phyloP scores from a whole-genome alignment of 2,888 invertebrate genomes.

The Drosophila nigricruria region DNA sequence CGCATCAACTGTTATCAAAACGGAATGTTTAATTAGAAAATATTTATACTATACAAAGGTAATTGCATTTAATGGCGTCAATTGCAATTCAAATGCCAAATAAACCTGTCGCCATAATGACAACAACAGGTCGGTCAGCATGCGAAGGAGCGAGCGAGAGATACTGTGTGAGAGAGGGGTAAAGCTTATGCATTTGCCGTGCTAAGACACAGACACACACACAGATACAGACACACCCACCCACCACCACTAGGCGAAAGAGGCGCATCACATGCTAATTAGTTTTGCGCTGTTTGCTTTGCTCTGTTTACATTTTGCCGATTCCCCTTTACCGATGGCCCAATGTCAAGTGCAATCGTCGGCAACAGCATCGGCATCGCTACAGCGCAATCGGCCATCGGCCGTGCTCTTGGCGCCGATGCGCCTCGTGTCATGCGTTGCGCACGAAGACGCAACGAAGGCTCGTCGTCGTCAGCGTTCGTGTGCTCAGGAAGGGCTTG shows the following conservation, averaged over 20 bases:
- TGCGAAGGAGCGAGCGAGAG: neutral
- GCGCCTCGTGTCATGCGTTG: conserved; percentile 22
- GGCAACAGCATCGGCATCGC: conserved; percentile 13
- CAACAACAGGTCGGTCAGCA: conserved; percentile 24
- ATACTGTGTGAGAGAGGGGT: neutral
- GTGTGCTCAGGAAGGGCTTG: conserved; percentile 26
- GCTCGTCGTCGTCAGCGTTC: conserved; percentile 18
- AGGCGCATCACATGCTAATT: conserved; percentile 71
- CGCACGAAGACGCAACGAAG: conserved; percentile 28
- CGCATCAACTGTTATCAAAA: conserved; percentile 40
- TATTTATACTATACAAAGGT: conserved; percentile 21
- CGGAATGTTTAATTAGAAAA: conserved; percentile 53
- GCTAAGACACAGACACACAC: conserved; percentile 30
- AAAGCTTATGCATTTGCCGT: conserved; percentile 13
- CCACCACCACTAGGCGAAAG: conserved; percentile 47
- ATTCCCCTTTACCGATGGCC: conserved; percentile 31
- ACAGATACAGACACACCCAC: conserved; percentile 61
- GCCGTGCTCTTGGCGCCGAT: conserved; percentile 33
- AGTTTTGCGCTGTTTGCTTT: conserved; percentile 53
- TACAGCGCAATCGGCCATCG: conserved; percentile 6
- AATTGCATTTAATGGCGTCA: conserved; percentile 57
- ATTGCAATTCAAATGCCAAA: conserved; percentile 58
- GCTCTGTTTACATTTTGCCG: conserved; percentile 63
- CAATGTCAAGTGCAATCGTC: conserved; percentile 67
- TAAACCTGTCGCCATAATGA: conserved; percentile 74